Evolutionary conservation across 2,113 vertebrate species (phyloP).

Genomic region (Silurus glanis): DNA sequence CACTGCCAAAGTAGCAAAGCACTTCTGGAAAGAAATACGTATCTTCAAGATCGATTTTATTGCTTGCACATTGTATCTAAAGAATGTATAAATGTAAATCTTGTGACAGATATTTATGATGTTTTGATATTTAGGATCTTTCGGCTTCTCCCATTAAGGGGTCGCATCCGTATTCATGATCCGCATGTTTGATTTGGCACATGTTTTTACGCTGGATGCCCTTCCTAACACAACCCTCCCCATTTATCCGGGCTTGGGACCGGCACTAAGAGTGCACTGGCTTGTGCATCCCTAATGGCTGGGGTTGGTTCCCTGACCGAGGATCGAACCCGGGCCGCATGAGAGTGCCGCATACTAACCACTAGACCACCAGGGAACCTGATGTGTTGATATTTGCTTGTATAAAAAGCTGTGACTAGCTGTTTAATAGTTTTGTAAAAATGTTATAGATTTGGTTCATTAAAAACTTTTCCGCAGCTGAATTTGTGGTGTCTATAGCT

Average conservation of each 20-base stretch:
- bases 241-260: too few species aligned
- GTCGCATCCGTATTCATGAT: too few species aligned
- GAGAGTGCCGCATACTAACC: too few species aligned
- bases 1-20: neutral
- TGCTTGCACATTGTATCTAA: neutral
- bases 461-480: neutral
- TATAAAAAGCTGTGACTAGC: neutral
- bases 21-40: neutral
- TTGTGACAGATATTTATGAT: neutral
- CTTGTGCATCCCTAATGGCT: too few species aligned
- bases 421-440: neutral
- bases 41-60: neutral
- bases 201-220: too few species aligned
- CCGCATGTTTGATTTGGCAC: too few species aligned
- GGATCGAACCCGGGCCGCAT: too few species aligned
- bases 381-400: neutral
- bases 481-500: neutral
- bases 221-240: too few species aligned
- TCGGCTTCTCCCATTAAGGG: too few species aligned
- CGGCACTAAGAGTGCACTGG: too few species aligned
- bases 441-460: neutral
- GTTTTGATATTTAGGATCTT: neutral
- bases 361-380: neutral
- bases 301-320: too few species aligned
- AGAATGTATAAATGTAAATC: neutral